Evolutionary conservation across 37 sponge, comb jelly and placozoan species (phyloP).

Genomic region (Tethya wilhelma): DNA sequence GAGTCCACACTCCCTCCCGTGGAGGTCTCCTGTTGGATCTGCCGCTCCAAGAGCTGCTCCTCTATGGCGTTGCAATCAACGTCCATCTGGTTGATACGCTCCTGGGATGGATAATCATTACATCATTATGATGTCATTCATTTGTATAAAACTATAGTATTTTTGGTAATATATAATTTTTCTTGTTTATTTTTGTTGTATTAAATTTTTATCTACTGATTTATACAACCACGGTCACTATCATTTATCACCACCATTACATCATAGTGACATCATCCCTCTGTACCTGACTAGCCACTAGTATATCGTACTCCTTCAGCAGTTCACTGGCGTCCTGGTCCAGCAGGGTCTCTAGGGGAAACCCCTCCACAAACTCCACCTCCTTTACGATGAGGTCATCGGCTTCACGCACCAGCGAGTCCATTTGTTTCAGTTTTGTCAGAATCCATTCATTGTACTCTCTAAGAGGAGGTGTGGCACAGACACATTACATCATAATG

Average conservation of each 20-base stretch:
- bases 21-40: slow-evolving; percentile 20
- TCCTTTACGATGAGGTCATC: slow-evolving; percentile 8
- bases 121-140: too few relatives aligned
- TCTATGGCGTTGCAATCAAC: slow-evolving; percentile 25
- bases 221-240: not conserved
- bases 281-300: slow-evolving; percentile 36
- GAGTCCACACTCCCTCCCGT: not conserved
- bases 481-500: not conserved
- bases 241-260: too few relatives aligned
- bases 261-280: too few relatives aligned
- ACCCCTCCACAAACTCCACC: slow-evolving; percentile 20
- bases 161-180: not conserved
- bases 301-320: slow-evolving; percentile 24
- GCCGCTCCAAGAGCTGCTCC: slow-evolving; percentile 30
- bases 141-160: too few relatives aligned
- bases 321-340: slow-evolving; percentile 4
- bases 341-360: slow-evolving; percentile 26
- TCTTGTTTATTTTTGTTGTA: not conserved
- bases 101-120: too few relatives aligned
- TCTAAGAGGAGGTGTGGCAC: not conserved
- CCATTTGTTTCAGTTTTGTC: slow-evolving; percentile 26
- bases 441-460: slow-evolving; percentile 48
- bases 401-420: slow-evolving; percentile 13
- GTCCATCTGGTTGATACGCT: slow-evolving; percentile 33
- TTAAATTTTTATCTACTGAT: not conserved